Evolutionary conservation across 2,113 vertebrate species (phyloP).

Genomic region (Dasyprocta punctata): DNA sequence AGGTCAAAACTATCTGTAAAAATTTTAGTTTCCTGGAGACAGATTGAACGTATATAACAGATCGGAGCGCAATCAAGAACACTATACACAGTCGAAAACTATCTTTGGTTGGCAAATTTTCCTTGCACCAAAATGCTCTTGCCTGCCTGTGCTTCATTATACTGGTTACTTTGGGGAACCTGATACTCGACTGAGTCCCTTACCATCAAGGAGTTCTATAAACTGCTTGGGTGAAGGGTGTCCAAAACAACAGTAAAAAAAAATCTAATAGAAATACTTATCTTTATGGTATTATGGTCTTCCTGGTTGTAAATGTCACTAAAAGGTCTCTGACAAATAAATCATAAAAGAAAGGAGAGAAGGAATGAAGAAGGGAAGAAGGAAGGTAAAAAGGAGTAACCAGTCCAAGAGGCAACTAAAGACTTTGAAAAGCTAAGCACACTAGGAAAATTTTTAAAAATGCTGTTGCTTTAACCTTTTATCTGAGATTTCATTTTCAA

Average conservation of each 20-base stretch:
- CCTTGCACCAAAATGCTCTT: not conserved
- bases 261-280: not conserved
- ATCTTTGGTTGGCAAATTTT: not conserved
- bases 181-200: not conserved
- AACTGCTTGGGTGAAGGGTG: not conserved
- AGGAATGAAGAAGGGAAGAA: not conserved
- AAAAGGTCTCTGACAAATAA: not conserved
- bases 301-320: not conserved
- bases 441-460: not conserved
- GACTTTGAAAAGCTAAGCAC: not conserved
- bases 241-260: not conserved
- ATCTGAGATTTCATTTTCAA: not conserved
- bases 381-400: not conserved
- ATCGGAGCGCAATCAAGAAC: not conserved
- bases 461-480: not conserved
- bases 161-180: not conserved
- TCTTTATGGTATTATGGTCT: not conserved
- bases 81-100: not conserved
- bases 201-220: constrained; percentile 38
- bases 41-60: constrained; percentile 14
- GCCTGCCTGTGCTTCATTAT: not conserved
- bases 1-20: not conserved
- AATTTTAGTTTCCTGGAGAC: not conserved
- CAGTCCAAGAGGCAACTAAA: not conserved
- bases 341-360: not conserved